Base-by-base conservation (phyloP, 1,140 invertebrate genomes). In the Chelonus insularis region DNA sequence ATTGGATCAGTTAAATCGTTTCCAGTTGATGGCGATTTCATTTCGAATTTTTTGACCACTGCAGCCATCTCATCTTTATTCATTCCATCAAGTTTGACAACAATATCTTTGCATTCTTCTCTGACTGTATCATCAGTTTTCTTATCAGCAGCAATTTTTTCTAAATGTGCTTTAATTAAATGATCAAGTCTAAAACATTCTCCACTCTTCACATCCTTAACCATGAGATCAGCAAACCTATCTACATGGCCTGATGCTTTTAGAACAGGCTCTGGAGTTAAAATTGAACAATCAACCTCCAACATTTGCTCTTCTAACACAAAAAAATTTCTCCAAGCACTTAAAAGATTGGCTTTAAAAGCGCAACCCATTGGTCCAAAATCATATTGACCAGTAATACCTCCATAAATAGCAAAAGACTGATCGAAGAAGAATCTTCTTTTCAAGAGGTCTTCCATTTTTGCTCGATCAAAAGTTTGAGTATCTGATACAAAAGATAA, bases 351-450 rank as follows among this genome's bases (percentile, higher is more conserved):
- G 7, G 92, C 87, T 83, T 99, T 99, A 8, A 99, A 88, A 0
- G 96, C 95, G 86, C 97, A 99, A 2, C 98, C 98, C 95, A 99
- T 98, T 4, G 98, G 98, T 0, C 97, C 97, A 82, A 97, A 99
- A 83, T 99, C 98, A 84, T 95, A 99, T 67, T 96, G 91, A 1
- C 86, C 90, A 16, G 88, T 90, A 20, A 91, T 90, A 67, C 97
- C 98, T 71, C 98, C 98, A 85, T 99, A 99, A 75, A 99, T 99
- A 2, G 96, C 95, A 86, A 99, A 99, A 0, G 96, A 97, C 74
- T 98, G 96, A 79, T 99, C 97, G 83, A 91, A 97, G 77, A 98
- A 99, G 78, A 99, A 99, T 67, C 96, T 85, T 69, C 98, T 86
- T 79, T 99, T 99, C 2, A 99, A 84, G 4, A 99, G 84, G 84